Evolutionary conservation across 1,140 invertebrate species (phyloP).

Genomic region (Paramacrobiotus metropolitanus): DNA sequence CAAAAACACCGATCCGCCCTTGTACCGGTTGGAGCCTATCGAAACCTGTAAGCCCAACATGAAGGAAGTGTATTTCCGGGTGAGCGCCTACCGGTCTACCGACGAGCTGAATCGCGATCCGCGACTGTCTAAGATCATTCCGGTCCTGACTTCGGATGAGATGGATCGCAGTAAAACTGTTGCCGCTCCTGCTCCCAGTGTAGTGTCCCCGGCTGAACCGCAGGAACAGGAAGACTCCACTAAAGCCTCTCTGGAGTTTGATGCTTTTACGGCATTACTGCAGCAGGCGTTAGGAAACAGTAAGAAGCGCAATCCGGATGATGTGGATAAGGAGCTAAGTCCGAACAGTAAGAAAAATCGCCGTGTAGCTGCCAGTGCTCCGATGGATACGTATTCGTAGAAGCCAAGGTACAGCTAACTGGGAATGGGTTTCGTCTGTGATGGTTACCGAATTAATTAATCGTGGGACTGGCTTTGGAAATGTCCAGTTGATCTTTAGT

Average conservation of each 20-base stretch:
- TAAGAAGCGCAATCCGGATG: not conserved
- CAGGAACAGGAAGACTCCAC: not conserved
- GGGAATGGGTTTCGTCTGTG: no score
- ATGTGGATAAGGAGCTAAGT: not conserved
- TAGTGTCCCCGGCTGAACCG: not conserved
- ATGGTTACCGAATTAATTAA: no score
- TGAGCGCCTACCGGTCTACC: not conserved
- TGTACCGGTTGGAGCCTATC: not conserved
- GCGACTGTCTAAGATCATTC: not conserved
- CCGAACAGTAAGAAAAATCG: not conserved
- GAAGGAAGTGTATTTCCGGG: not conserved
- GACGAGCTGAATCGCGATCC: not conserved
- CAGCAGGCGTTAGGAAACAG: no score
- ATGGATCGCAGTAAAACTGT: not conserved
- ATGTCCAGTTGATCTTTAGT: no score
- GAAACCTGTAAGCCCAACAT: not conserved
- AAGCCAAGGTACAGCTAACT: no score
- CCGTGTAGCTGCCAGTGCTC: no score
- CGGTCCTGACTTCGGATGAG: not conserved
- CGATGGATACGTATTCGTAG: no score
- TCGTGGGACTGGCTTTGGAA: no score
- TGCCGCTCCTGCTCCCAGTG: not conserved
- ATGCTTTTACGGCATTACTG: not conserved
- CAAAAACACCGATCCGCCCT: not conserved
- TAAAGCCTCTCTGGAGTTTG: not conserved